Percentiles rank a stretch among this genome's conserved stretches.
Evolutionary conservation across 2,113 vertebrate genomes (phyloP).

Genomic region (Salvator merianae): DNA sequence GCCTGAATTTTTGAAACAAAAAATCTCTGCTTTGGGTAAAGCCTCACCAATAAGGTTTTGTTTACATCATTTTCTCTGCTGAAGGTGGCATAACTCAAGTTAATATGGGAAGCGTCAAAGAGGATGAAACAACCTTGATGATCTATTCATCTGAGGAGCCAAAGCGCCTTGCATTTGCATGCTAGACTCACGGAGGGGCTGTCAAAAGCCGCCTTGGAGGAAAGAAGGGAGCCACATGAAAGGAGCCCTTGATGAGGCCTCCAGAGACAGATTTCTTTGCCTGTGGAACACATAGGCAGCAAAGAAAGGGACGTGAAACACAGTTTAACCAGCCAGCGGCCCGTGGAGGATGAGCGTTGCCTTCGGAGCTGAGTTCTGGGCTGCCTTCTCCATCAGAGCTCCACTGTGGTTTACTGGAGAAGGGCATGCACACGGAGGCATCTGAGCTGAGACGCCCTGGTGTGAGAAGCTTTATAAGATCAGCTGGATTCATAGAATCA

Average conservation of each 20-base stretch:
- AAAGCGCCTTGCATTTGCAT: neutral
- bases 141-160: neutral
- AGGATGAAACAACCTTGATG: neutral
- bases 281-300: no score
- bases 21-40: neutral
- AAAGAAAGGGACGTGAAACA: no score
- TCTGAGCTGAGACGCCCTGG: no score
- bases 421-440: no score
- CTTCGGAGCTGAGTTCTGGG: no score
- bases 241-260: rapidly evolving
- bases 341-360: no score
- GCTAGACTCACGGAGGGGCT: rapidly evolving
- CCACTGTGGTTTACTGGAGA: no score
- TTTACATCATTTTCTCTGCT: neutral
- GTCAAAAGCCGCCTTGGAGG: neutral
- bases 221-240: neutral
- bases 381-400: no score
- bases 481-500: neutral
- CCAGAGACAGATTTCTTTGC: no score
- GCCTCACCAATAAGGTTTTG: rapidly evolving
- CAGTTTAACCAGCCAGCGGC: no score
- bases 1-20: no score
- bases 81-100: rapidly evolving
- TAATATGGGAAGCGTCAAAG: neutral
- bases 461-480: no score